Conservation (phyloP, 2,888 invertebrate species). For the Eupithecia tripunctaria region DNA sequence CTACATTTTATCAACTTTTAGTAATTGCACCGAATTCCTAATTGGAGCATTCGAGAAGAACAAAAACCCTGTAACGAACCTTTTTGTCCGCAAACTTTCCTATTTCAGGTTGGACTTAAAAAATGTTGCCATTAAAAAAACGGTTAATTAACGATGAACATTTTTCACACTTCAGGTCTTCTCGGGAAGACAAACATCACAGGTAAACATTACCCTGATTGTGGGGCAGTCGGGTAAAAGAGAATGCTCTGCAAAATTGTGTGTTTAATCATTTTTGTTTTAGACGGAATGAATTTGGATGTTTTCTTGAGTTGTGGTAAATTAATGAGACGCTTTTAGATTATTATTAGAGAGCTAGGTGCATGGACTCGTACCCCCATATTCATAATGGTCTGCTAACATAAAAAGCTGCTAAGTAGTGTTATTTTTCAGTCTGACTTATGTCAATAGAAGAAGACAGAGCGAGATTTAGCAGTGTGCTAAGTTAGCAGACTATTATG, state of each 20-base stretch:
- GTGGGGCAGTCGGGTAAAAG: slow-evolving; percentile 47
- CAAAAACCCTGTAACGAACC: slow-evolving; percentile 66
- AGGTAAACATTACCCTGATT: slow-evolving; percentile 62
- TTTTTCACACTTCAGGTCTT: slow-evolving; percentile 86
- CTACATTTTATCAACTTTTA: slow-evolving; percentile 47
- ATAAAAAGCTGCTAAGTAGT: too few species aligned
- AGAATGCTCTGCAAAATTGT: slow-evolving; percentile 59
- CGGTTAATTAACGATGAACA: slow-evolving; percentile 81
- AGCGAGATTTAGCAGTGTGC: too few species aligned
- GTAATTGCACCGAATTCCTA: slow-evolving; percentile 68
- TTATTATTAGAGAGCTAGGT: slow-evolving; percentile 25
- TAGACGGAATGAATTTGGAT: slow-evolving; percentile 68
- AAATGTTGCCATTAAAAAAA: slow-evolving; percentile 68
- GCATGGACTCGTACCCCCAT: slow-evolving; percentile 31
- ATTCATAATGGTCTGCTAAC: too few species aligned
- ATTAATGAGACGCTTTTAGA: slow-evolving; percentile 31
- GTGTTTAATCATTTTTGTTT: slow-evolving; percentile 57
- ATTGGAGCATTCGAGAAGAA: slow-evolving; percentile 58
- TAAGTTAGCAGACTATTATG: too few species aligned
- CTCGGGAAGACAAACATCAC: slow-evolving; percentile 86
- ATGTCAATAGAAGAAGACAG: too few species aligned
- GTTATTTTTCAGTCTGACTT: too few species aligned
- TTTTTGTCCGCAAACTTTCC: slow-evolving; percentile 80
- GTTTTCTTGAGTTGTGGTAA: slow-evolving; percentile 41
- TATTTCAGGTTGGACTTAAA: slow-evolving; percentile 81